Percentiles rank a stretch among this genome's conserved stretches.
Conservation (phyloP, 2,797 vertebrate species). For the Dendrocincla tyrannina region DNA sequence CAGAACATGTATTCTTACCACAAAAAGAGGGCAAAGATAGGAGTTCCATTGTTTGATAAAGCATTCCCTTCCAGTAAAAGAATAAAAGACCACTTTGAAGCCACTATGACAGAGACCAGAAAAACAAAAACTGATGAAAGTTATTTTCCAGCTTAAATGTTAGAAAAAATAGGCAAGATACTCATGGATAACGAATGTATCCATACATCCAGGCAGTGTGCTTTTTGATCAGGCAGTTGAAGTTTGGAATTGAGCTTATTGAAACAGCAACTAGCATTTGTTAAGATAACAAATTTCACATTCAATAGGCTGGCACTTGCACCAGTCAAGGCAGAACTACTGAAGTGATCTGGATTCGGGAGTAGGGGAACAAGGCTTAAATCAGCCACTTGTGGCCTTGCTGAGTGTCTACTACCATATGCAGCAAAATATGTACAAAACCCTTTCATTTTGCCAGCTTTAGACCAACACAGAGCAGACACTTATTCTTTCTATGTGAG, state of each 20-base stretch:
- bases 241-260: neutral
- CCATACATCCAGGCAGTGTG: accelerated
- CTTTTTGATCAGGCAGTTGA: neutral
- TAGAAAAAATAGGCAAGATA: neutral
- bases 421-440: neutral
- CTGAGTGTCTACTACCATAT: neutral
- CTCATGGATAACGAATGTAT: neutral
- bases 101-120: neutral
- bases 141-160: neutral
- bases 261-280: neutral
- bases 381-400: neutral
- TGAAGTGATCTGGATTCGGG: neutral
- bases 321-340: neutral
- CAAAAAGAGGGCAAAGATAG: neutral
- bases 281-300: neutral
- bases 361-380: neutral
- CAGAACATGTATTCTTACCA: neutral
- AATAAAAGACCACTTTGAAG: neutral
- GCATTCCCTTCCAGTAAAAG: neutral
- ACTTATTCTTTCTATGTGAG: neutral
- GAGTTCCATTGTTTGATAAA: neutral
- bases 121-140: neutral
- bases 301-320: neutral
- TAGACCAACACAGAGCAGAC: neutral
- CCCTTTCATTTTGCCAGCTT: neutral